A percentile compares a stretch with the other conserved stretches of the same genome.
Conservation (phyloP, 2,888 invertebrate genomes). For the Timema podura region DNA sequence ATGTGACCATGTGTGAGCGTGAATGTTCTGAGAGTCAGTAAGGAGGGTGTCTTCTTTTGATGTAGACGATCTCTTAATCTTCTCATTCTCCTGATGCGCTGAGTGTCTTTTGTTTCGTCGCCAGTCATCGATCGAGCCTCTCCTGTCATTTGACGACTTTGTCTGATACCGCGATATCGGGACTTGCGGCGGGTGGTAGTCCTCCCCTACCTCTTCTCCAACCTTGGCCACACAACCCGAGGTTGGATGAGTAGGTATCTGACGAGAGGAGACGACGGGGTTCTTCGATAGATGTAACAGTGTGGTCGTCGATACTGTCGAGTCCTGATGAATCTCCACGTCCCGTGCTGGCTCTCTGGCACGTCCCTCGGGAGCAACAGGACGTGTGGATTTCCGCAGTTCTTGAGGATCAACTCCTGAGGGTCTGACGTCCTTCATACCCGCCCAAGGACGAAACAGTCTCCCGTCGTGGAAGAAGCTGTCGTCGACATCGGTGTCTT, state of each 20-base stretch:
- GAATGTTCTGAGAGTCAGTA: too few species aligned
- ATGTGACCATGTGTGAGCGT: too few species aligned
- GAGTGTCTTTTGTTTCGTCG: too few species aligned
- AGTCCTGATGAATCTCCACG: conserved; percentile 18
- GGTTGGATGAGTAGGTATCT: too few species aligned
- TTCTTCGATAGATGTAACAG: background rate
- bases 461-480: conserved; percentile 10
- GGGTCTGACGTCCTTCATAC: background rate
- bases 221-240: too few species aligned
- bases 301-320: conserved; percentile 22
- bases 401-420: background rate
- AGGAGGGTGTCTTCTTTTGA: too few species aligned
- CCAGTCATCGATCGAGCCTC: background rate
- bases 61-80: too few species aligned
- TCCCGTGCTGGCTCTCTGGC: background rate
- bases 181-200: too few species aligned
- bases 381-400: background rate
- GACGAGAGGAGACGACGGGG: background rate
- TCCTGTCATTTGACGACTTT: background rate
- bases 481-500: background rate
- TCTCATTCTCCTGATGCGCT: too few species aligned
- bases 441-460: conserved; percentile 30
- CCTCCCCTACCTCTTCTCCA: too few species aligned
- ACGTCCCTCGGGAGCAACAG: background rate
- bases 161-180: background rate